Evolutionary conservation across 2,888 invertebrate species (phyloP).

Genomic region (Mesorhabditis belari): DNA sequence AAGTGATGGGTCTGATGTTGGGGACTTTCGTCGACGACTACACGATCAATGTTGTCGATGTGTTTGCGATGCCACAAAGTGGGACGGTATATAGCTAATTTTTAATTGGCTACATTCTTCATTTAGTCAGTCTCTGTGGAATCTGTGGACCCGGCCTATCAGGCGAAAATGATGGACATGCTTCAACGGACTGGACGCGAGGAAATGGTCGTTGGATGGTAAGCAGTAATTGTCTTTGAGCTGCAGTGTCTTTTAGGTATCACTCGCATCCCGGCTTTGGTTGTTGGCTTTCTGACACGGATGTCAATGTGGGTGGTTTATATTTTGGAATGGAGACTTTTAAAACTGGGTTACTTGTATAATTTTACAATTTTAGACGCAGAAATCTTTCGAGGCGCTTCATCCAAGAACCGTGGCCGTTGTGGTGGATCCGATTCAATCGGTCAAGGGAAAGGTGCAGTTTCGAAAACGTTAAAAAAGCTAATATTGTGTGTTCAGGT

Average conservation of each 20-base stretch:
- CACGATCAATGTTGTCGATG: slow-evolving; percentile 80
- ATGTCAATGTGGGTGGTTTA: no score
- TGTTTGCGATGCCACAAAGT: slow-evolving; percentile 94
- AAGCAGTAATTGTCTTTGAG: neutral
- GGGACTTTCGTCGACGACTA: neutral
- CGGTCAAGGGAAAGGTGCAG: slow-evolving; percentile 77
- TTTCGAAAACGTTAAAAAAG: no score
- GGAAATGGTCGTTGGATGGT: slow-evolving; percentile 38
- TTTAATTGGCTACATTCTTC: neutral
- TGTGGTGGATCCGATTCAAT: slow-evolving; percentile 98
- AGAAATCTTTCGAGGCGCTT: slow-evolving; percentile 63
- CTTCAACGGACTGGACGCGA: slow-evolving; percentile 22
- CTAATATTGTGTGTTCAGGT: slow-evolving; percentile 12
- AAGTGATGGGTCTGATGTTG: slow-evolving; percentile 59
- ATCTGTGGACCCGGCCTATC: slow-evolving; percentile 35
- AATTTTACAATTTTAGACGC: no score
- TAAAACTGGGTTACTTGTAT: no score
- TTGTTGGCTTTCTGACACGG: slow-evolving; percentile 94
- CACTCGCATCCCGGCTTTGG: slow-evolving; percentile 99
- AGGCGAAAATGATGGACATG: slow-evolving; percentile 29
- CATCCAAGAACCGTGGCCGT: slow-evolving; percentile 97
- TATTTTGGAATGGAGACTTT: no score
- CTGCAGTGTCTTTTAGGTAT: slow-evolving; percentile 56
- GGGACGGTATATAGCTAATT: slow-evolving; percentile 6
- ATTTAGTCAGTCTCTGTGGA: slow-evolving; percentile 30